Conservation (phyloP, 2,888 invertebrate genomes). For the Agrotis exclamationis region DNA sequence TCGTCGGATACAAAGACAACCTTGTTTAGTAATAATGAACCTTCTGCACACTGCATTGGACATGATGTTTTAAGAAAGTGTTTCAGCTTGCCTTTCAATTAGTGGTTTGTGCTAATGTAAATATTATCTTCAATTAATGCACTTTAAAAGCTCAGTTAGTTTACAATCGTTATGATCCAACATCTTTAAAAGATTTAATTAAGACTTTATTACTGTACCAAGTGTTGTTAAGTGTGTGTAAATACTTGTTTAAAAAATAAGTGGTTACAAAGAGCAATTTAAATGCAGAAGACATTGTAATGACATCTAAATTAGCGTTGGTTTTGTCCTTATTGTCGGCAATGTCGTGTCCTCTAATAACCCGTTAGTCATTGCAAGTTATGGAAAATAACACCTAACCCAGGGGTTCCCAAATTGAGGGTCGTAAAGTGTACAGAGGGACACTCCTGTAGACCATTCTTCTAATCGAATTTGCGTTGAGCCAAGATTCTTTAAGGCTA, state of each 20-base stretch:
- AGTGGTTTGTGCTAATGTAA: constrained; percentile 56
- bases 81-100: constrained; percentile 61
- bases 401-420: too few species aligned
- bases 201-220: constrained; percentile 20
- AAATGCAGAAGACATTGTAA: neutral
- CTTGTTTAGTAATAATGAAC: constrained; percentile 17
- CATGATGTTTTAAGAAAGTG: constrained; percentile 52
- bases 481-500: too few species aligned
- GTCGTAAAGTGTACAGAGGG: too few species aligned
- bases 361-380: neutral
- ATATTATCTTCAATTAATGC: constrained; percentile 60
- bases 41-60: constrained; percentile 26
- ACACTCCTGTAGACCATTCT: too few species aligned
- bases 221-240: constrained; percentile 13
- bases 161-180: constrained; percentile 47
- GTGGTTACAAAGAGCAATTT: neutral
- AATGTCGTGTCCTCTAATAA: neutral
- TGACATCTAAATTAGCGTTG: neutral
- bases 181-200: constrained; percentile 40
- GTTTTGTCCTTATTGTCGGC: neutral
- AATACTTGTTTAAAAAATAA: neutral
- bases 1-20: neutral
- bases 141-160: constrained; percentile 57
- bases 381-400: neutral
- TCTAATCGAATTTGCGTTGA: too few species aligned